phyloP scores from a whole-genome alignment of 2,797 vertebrate species.

The Numenius phaeopus region DNA sequence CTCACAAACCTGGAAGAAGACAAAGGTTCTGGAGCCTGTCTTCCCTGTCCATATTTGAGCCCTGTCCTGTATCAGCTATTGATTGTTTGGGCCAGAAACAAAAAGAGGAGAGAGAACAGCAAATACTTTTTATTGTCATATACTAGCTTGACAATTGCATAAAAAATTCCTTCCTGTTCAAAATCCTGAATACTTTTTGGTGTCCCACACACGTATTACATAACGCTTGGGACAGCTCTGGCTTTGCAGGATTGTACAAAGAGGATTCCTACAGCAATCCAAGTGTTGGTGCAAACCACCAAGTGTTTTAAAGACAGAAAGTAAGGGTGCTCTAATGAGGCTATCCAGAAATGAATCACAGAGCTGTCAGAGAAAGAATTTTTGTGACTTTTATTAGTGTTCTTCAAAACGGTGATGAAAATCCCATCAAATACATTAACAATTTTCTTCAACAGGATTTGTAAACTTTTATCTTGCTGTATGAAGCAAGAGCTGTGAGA shows the following conservation, averaged over 20 bases:
- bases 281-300: not conserved
- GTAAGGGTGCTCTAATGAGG: not conserved
- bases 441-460: not conserved
- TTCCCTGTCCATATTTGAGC: not conserved
- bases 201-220: not conserved
- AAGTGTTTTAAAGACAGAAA: not conserved
- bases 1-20: not conserved
- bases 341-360: not conserved
- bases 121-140: not conserved
- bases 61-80: not conserved
- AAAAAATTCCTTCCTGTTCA: not conserved
- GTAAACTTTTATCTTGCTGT: not conserved
- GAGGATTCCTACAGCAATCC: not conserved
- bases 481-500: not conserved
- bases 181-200: not conserved
- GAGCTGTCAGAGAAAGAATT: not conserved
- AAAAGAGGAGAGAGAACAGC: not conserved
- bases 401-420: not conserved
- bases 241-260: not conserved
- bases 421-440: not conserved
- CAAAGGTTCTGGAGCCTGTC: not conserved
- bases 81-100: not conserved
- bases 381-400: not conserved
- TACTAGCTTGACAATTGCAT: not conserved
- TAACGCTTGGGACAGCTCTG: not conserved